Evolutionary conservation across 2,113 vertebrate species (phyloP), one percentile per base, ranked within the genome.

Genomic region (Xiphophorus couchianus): DNA sequence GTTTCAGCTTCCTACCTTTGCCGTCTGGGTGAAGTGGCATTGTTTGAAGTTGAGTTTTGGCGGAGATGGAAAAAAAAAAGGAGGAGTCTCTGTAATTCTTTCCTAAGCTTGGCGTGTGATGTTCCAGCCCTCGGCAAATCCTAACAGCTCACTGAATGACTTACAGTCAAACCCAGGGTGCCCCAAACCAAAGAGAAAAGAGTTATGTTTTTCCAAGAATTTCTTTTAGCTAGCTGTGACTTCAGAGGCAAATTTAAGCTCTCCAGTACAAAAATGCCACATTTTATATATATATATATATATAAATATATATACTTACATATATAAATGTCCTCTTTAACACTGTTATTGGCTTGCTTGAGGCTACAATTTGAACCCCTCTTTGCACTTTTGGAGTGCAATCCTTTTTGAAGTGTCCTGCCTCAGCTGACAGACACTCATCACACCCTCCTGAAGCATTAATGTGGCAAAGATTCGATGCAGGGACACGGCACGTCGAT

Each of bases 371-470:
- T 60, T 81, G 33, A 86, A 70, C 67, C 15, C 4, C 29, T 73
- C 62, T 81, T 71, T 60, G 80, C 70, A 67, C 72, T 76, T 83
- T 80, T 39, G 64, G 58, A 74, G 69, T 68, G 54, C 48, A 69
- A 48, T 69, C 71, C 31, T 74, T 74, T 82, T 51, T 76, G 70
- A 82, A 72, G 74, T 42, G 30, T 70, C 58, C 69, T 63, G 74
- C 37, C 17, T 51, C 10, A 30, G 66, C 83, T 83, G 80, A 84
- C 81, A 79, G 69, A 80, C 66, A 75, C 75, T 62, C n/a, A 17
- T 62, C 76, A 77, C 66, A 51, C 84, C 39, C 33, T 82, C 80
- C 76, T 67, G 60, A 68, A 85, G 79, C 82, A 80, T 76, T 80
- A 85, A 82, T 62, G 66, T 28, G 54, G 48, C 65, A 69, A n/a